phyloP scores from a whole-genome alignment of 2,113 vertebrate genomes.

The Sebastes schlegelii region DNA sequence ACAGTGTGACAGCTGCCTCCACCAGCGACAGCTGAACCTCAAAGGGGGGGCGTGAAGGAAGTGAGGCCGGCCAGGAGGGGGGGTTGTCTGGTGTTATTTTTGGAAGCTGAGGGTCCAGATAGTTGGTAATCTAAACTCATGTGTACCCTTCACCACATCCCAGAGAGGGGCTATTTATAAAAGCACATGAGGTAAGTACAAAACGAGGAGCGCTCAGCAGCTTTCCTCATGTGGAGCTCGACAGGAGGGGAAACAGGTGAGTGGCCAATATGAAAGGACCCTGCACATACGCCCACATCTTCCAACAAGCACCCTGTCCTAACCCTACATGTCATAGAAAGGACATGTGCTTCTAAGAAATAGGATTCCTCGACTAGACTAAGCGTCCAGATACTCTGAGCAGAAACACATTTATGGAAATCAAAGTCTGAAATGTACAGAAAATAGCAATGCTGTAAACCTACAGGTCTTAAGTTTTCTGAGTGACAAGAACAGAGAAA shows the following conservation, averaged over 20 bases:
- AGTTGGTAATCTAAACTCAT: constrained; percentile 82
- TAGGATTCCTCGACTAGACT: background rate
- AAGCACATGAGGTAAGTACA: constrained; percentile 77
- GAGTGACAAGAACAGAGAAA: constrained; percentile 15
- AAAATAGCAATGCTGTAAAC: background rate
- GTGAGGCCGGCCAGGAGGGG: constrained; percentile 26
- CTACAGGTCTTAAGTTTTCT: background rate
- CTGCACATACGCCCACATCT: background rate
- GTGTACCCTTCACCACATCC: constrained; percentile 61
- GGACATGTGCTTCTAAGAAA: constrained; percentile 25
- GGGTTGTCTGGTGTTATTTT: constrained; percentile 72
- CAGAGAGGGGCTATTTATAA: constrained; percentile 79
- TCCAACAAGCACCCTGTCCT: background rate
- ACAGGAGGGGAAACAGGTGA: constrained; percentile 62
- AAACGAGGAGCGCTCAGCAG: constrained; percentile 80
- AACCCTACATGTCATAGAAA: background rate
- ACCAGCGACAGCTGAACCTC: constrained; percentile 81
- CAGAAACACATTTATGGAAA: background rate
- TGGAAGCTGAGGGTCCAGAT: constrained; percentile 74
- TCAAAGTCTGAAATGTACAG: background rate
- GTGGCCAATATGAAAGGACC: constrained; percentile 59
- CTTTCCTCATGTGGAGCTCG: constrained; percentile 62
- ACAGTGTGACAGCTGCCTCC: constrained; percentile 79
- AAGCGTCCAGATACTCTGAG: background rate
- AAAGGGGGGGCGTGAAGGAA: constrained; percentile 49